Conservation (phyloP, 2,113 vertebrate genomes). For the rat (Rattus norvegicus) region DNA sequence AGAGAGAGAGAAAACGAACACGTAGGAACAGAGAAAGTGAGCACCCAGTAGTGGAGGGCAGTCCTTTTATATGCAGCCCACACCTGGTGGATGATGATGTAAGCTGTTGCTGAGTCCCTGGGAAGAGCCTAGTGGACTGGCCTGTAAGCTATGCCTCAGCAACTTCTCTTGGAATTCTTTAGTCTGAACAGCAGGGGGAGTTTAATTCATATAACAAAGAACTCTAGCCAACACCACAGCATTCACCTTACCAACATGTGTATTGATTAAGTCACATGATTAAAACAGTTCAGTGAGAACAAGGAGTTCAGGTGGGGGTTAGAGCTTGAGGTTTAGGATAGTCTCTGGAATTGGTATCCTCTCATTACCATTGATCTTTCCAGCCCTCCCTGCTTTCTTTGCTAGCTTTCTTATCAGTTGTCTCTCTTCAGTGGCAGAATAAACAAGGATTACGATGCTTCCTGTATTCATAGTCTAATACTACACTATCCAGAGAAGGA, state of each 20-base stretch:
- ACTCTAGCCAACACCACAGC: neutral
- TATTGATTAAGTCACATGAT: neutral
- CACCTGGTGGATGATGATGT: too few relatives aligned
- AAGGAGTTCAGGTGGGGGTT: neutral
- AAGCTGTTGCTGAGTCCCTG: too few relatives aligned
- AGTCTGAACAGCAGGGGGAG: slow-evolving; percentile 44
- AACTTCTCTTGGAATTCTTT: slow-evolving; percentile 30
- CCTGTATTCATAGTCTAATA: slow-evolving; percentile 7
- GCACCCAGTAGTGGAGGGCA: too few relatives aligned
- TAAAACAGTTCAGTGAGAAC: neutral
- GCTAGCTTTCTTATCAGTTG: slow-evolving; percentile 22
- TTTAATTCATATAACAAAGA: slow-evolving; percentile 21
- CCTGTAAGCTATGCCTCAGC: neutral
- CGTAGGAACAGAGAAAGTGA: too few relatives aligned
- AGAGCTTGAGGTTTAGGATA: slow-evolving; percentile 23
- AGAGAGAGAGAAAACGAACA: too few relatives aligned
- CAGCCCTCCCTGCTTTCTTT: neutral
- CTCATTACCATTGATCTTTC: neutral
- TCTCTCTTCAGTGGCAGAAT: neutral
- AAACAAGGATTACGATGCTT: neutral
- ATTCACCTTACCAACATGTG: neutral
- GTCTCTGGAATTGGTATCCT: slow-evolving; percentile 19
- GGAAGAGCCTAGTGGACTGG: too few relatives aligned
- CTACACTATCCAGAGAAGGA: neutral
- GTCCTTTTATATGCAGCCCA: too few relatives aligned